Base-by-base conservation (phyloP, 2,113 vertebrate species). In the Alaudala cheleensis region DNA sequence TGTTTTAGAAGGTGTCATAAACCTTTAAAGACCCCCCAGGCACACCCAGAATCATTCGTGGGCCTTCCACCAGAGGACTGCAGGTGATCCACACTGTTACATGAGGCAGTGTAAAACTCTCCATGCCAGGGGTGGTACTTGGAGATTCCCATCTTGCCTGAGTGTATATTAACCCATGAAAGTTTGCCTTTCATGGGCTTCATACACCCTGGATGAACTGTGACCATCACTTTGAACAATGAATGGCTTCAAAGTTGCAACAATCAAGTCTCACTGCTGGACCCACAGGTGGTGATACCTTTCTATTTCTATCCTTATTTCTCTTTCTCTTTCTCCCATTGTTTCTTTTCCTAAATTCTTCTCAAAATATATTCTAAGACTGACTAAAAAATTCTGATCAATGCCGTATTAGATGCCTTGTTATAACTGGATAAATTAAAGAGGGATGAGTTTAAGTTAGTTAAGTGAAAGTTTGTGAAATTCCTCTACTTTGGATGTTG, bases 221-320 rank as follows among this genome's bases (percentile, higher is more conserved):
- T 6, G 9, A 39, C 26, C 12, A 12, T 9, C 10, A 37, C 9
- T 39, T 69, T 45, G 47, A 61, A 20, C 19, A 62, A 45, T 0
- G 1, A 28, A 22, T 0, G 0, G 29, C 39, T 54, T 45, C 49
- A 54, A 62, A 61, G 9, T 4, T 39, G 8, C 0, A 0, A 12
- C 12, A 28, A 28, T 13, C 22, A 51, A 28, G 8, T 28, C 18
- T 60, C n/a, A 19, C 20, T 5, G 3, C 28, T 54, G 26, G 22
- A 77, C 12, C 22, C 24, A 49, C 8, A 56, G 12, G 8, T n/a
- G 12, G 7, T 56, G 16, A 25, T 33, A n/a, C 29, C 11, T 58
- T 67, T 50, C 15, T 39, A 39, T 25, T 2, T 0, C 8, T 22
- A 31, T 42, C 15, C 14, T 40, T 29, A n/a, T n/a, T n/a, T n/a